Evolutionary conservation across 2,797 vertebrate species (phyloP).

Genomic region (Gephyroberyx darwinii): DNA sequence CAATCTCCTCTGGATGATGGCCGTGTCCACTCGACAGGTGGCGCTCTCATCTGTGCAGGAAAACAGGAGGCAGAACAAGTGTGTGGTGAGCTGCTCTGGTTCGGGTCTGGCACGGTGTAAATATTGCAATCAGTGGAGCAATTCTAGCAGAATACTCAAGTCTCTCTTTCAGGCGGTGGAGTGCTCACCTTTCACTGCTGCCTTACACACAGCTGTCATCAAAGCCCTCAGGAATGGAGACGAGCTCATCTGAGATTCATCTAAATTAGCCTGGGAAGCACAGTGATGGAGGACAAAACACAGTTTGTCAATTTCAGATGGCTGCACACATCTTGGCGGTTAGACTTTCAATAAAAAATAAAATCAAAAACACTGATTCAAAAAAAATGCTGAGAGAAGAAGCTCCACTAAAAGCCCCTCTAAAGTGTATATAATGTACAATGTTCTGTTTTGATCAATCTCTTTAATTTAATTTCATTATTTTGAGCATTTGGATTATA

Average conservation of each 20-base stretch:
- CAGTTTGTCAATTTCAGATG: constrained; percentile 20
- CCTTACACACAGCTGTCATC: constrained; percentile 99
- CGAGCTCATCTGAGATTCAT: constrained; percentile 96
- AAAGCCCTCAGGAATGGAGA: constrained; percentile 96
- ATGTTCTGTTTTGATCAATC: not conserved
- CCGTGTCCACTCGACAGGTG: constrained; percentile 93
- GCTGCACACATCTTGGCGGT: not conserved
- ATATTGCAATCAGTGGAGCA: constrained; percentile 26
- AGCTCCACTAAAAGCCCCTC: not conserved
- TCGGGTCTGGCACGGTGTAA: constrained; percentile 12
- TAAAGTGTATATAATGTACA: not conserved
- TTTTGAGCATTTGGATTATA: not conserved
- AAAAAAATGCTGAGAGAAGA: not conserved
- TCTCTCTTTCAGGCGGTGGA: constrained; percentile 22
- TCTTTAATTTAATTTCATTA: not conserved
- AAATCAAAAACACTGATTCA: not conserved
- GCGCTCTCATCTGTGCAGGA: constrained; percentile 86
- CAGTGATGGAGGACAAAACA: constrained; percentile 10
- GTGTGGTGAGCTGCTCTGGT: not conserved
- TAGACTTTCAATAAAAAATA: constrained; percentile 1
- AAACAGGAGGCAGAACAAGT: constrained; percentile 46
- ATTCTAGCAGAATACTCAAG: not conserved
- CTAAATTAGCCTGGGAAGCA: constrained; percentile 89
- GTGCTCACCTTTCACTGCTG: constrained; percentile 93
- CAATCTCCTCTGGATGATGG: constrained; percentile 94